These are phyloP conservation scores for Mesocricetus auratus DNA, from an alignment of 2,113 vertebrate genomes.

Conservation along the genomic window DNA sequence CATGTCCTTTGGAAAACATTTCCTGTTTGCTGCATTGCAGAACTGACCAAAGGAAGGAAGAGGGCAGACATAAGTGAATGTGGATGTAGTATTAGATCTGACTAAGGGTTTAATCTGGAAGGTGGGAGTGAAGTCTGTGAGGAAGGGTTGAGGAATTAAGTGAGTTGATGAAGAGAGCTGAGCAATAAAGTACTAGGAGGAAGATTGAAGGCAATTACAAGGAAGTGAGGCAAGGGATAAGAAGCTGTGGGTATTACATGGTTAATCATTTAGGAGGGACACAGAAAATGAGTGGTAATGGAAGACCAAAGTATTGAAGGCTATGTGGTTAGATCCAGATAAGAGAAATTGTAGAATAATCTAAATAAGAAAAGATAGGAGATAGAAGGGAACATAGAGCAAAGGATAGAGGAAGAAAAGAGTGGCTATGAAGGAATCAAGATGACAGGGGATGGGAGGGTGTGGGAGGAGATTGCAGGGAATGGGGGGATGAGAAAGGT, in stretches of 20 bases:
- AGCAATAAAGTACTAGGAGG: not conserved
- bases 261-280: not conserved
- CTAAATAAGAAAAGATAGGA: not conserved
- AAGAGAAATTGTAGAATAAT: not conserved
- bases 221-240: not conserved
- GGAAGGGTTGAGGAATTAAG: not conserved
- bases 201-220: not conserved
- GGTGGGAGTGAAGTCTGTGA: constrained; percentile 1
- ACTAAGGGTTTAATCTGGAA: not conserved
- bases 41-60: not conserved
- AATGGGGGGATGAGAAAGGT: not conserved
- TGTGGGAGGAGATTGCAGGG: not conserved
- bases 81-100: not conserved
- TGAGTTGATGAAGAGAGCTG: not conserved
- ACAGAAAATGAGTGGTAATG: not conserved
- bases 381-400: not conserved
- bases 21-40: constrained; percentile 59
- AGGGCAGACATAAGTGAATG: not conserved
- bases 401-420: not conserved
- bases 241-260: not conserved
- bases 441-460: not conserved
- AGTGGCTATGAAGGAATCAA: not conserved
- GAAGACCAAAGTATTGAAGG: not conserved
- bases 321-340: not conserved
- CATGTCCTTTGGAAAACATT: constrained; percentile 23